A percentile compares a stretch with the other conserved stretches of the same genome.
Evolutionary conservation across 2,113 vertebrate genomes (phyloP).

Genomic region (Dunckerocampus dactyliophorus): DNA sequence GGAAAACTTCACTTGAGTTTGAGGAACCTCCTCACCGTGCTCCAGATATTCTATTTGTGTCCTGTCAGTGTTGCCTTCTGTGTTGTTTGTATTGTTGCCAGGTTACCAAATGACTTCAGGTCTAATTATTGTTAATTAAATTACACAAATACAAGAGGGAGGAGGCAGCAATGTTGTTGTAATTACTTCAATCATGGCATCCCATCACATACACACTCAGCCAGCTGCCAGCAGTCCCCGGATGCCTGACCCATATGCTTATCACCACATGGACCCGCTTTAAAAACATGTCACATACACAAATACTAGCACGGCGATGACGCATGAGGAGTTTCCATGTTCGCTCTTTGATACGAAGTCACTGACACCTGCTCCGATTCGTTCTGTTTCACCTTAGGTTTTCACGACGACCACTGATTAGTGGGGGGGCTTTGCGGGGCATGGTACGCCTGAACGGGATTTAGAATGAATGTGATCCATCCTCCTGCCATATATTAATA

Average conservation of each 20-base stretch:
- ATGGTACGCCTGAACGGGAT: no score
- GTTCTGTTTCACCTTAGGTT: no score
- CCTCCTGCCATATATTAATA: no score
- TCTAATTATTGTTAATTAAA: slow-evolving; percentile 2
- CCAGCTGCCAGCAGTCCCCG: slow-evolving; percentile 45
- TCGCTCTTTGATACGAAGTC: background rate
- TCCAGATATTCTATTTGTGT: background rate
- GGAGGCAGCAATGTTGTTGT: background rate
- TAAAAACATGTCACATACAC: slow-evolving; percentile 15
- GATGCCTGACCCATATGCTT: slow-evolving; percentile 45
- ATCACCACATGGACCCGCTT: slow-evolving; percentile 31
- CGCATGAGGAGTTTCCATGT: background rate
- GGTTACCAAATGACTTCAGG: background rate
- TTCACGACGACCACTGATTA: no score
- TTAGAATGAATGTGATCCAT: no score
- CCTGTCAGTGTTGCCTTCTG: slow-evolving; percentile 1
- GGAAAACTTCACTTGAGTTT: background rate
- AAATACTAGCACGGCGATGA: background rate
- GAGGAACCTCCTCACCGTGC: background rate
- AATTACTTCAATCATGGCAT: slow-evolving; percentile 6
- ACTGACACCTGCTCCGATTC: no score
- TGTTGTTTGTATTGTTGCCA: background rate
- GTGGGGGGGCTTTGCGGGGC: no score
- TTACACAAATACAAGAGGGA: background rate
- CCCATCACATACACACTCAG: background rate